phyloP scores from a whole-genome alignment of 2,888 invertebrate genomes.

The Ophioninae sp. region DNA sequence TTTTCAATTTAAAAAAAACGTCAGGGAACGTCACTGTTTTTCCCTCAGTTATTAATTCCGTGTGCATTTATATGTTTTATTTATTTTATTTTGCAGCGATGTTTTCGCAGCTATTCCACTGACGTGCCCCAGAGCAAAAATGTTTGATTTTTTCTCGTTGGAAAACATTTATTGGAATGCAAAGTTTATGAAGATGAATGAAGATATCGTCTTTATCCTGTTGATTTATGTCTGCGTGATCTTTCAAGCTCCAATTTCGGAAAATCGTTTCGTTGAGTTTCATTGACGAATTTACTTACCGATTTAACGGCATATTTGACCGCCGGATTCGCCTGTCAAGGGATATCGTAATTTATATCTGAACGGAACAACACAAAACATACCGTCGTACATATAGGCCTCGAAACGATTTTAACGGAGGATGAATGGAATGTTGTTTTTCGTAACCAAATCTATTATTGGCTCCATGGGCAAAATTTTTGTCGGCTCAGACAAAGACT shows the following conservation, averaged over 20 bases:
- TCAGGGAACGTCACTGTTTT: no score
- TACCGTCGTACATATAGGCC: not conserved
- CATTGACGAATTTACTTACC: conserved; percentile 85
- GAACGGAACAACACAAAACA: not conserved
- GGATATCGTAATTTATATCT: conserved; percentile 69
- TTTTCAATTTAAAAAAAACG: no score
- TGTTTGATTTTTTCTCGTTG: not conserved
- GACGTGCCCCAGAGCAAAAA: not conserved
- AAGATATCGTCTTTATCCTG: no score
- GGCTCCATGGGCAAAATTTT: no score
- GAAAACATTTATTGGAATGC: not conserved
- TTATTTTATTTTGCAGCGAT: no score
- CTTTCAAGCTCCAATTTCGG: no score
- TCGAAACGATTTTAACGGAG: not conserved
- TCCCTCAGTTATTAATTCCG: no score
- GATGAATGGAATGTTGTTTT: not conserved
- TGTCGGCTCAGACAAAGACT: no score
- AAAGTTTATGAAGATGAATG: not conserved
- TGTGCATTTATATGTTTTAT: no score
- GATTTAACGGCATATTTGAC: conserved; percentile 96
- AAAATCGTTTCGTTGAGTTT: not conserved
- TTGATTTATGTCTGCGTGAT: no score
- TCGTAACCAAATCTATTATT: no score
- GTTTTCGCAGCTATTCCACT: not conserved
- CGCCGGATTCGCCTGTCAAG: conserved; percentile 93